Conservation (phyloP, 2,888 invertebrate species). For the Drosophila vallismaia region DNA sequence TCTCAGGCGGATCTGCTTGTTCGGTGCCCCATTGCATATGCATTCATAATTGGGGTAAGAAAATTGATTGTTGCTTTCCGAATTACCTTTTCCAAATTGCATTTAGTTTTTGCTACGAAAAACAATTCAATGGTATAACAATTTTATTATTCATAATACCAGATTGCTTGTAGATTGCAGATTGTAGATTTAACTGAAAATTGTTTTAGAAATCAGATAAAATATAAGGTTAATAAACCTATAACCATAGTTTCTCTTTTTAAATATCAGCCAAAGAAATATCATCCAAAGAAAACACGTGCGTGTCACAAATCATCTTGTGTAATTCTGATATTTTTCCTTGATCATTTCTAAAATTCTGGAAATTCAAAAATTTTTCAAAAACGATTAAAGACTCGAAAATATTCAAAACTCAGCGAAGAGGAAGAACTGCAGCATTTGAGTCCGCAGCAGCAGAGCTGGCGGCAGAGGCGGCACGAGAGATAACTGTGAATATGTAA, state of each 20-base stretch:
- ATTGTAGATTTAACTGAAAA: not conserved
- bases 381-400: constrained; percentile 38
- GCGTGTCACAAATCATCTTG: constrained; percentile 51
- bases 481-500: constrained; percentile 25
- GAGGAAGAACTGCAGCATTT: constrained; percentile 10
- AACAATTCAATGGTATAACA: constrained; percentile 8
- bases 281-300: constrained; percentile 21
- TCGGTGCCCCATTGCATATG: constrained; percentile 49
- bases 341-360: constrained; percentile 48
- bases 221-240: not conserved
- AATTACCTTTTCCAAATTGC: constrained; percentile 16
- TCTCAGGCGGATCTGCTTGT: constrained; percentile 34
- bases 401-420: constrained; percentile 19
- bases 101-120: not conserved
- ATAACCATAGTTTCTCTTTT: not conserved
- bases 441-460: constrained; percentile 14
- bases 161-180: not conserved
- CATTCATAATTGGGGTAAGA: constrained; percentile 46
- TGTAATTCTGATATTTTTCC: not conserved
- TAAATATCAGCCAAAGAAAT: not conserved
- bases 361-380: constrained; percentile 21
- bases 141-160: not conserved
- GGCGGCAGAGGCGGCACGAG: constrained; percentile 20
- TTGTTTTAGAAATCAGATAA: not conserved
- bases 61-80: constrained; percentile 30